phyloP scores from a whole-genome alignment of 2,888 invertebrate genomes.

The Lysandra bellargus region DNA sequence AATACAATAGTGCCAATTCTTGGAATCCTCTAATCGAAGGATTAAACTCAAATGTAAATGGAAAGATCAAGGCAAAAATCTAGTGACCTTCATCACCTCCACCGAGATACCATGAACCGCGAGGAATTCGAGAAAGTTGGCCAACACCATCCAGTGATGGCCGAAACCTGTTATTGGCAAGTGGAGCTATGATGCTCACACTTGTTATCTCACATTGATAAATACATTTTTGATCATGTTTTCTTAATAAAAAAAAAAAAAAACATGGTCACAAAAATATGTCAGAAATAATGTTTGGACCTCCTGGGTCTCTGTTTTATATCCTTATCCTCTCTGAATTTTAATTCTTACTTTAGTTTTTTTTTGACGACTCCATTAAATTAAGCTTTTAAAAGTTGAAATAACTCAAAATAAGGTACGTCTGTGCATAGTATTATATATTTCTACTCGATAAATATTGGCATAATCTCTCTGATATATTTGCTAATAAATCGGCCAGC shows the following conservation, averaged over 20 bases:
- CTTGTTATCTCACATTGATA: neutral
- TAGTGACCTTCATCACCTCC: slow-evolving; percentile 24
- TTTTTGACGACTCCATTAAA: neutral
- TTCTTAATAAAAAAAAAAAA: neutral
- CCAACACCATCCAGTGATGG: slow-evolving; percentile 70
- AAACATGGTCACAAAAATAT: too few relatives aligned
- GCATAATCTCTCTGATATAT: neutral
- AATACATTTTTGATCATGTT: neutral
- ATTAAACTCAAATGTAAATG: neutral
- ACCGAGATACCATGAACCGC: slow-evolving; percentile 39
- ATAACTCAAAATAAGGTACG: neutral
- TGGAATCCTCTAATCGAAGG: too few relatives aligned
- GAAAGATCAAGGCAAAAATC: slow-evolving; percentile 22
- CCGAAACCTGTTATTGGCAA: slow-evolving; percentile 71
- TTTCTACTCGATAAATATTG: neutral
- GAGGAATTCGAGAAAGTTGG: slow-evolving; percentile 79
- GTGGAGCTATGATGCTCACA: slow-evolving; percentile 37
- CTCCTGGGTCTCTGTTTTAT: too few relatives aligned
- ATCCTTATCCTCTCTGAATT: too few relatives aligned
- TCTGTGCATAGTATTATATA: neutral
- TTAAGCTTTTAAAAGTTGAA: neutral
- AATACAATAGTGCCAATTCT: too few relatives aligned
- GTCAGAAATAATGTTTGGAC: too few relatives aligned
- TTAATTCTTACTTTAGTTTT: too few relatives aligned
- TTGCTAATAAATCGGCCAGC: too few relatives aligned